Percentiles rank a stretch among this genome's conserved stretches.
Conservation (phyloP, 2,797 vertebrate genomes). For the Microhierax caerulescens region DNA sequence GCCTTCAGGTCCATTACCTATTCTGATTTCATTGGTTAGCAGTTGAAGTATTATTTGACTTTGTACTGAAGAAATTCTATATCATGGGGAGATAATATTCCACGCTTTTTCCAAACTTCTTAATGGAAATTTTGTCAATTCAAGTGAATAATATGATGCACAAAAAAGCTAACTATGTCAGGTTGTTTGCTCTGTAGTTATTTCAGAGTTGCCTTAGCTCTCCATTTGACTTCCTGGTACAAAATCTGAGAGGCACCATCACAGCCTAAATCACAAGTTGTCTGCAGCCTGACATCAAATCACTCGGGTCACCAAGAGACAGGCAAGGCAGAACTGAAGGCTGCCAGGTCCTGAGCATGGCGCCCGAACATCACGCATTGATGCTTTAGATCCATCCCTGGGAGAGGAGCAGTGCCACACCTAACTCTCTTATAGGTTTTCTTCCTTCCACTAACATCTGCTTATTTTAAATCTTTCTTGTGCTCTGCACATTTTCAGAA, state of each 20-base stretch:
- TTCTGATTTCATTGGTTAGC: background rate
- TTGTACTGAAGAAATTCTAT: background rate
- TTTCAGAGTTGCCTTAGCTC: background rate
- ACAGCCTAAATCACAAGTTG: background rate
- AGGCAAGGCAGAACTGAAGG: background rate
- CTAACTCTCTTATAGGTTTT: background rate
- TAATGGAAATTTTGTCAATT: constrained; percentile 14
- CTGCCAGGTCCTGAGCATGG: background rate
- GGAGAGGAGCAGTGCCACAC: fast-evolving
- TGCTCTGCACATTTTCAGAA: background rate
- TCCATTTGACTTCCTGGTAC: fast-evolving
- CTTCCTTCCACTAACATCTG: background rate
- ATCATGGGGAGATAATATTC: background rate
- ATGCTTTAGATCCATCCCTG: fast-evolving
- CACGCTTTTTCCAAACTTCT: background rate
- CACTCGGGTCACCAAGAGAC: fast-evolving
- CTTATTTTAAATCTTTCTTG: background rate
- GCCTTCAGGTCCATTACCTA: background rate
- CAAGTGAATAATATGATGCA: background rate
- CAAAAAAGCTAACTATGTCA: background rate
- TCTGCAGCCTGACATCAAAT: background rate
- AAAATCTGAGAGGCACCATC: background rate
- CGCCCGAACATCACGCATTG: background rate
- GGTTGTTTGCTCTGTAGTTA: background rate
- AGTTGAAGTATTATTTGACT: background rate